Evolutionary conservation across 2,113 vertebrate genomes (phyloP).

Genomic region (Sinocyclocheilus rhinocerous): DNA sequence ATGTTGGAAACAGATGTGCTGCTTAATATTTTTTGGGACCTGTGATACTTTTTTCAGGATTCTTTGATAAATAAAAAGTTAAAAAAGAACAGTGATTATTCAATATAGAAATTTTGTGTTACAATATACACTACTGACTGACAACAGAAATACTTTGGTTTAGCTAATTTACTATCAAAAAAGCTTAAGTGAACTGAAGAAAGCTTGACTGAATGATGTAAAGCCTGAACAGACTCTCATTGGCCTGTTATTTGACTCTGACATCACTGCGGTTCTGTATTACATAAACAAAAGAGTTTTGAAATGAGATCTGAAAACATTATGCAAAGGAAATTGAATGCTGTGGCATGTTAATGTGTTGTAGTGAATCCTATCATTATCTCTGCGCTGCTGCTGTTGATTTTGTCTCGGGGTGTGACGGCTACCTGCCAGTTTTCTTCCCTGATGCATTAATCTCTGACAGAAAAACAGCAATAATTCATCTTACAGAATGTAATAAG

Average conservation of each 20-base stretch:
- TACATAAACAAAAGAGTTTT: not conserved
- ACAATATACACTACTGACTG: not conserved
- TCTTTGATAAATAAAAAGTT: too few relatives aligned
- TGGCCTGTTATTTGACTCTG: not conserved
- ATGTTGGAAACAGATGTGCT: too few relatives aligned
- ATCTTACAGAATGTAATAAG: not conserved
- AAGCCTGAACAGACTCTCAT: not conserved
- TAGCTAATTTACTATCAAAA: not conserved
- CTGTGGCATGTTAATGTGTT: conserved; percentile 12
- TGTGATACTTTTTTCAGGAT: too few relatives aligned
- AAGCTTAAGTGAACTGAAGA: not conserved
- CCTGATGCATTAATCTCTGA: not conserved
- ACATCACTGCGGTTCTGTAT: not conserved
- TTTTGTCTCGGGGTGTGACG: not conserved
- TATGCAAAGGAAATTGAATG: not conserved
- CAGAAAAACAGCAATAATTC: not conserved
- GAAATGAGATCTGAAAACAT: not conserved
- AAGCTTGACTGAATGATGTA: not conserved
- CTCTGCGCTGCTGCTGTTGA: not conserved
- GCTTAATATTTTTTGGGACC: too few relatives aligned
- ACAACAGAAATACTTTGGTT: not conserved
- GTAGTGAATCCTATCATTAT: conserved; percentile 15
- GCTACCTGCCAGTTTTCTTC: not conserved
- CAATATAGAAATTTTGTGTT: too few relatives aligned
- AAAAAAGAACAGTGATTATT: not conserved